Base-by-base conservation (phyloP, 2,888 invertebrate species). In the Drosophila quinaria region DNA sequence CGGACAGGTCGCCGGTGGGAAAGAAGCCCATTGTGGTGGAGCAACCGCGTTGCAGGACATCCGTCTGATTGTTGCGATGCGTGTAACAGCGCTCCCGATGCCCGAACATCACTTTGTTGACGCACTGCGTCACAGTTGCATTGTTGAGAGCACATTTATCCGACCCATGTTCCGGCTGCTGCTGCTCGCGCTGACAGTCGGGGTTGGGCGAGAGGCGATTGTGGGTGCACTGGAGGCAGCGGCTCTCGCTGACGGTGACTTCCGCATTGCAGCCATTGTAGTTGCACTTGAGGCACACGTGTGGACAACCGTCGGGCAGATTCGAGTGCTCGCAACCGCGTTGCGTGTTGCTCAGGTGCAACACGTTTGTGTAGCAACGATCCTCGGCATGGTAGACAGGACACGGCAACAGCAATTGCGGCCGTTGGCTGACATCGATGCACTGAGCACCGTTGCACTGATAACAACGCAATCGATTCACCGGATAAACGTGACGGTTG, bases 251-350 rank as follows among this genome's bases (percentile, higher is more conserved):
- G 6, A 91, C 62, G 0, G 90, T 91, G 8, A 52, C 44, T 62
- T 90, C 84, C 3, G 78, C 73, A 33, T 91, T 91, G 72, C 92
- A 91, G 1, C 90, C 90, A 35, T 87, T 81, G 46, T 85, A 88
- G 75, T 91, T 90, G 80, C 91, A 91, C 68, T 90, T 91, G 17
- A 90, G 73, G 67, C 91, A 91, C 0, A 89, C 81, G 31, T 90
- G 81, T 2, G 78, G 76, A 62, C 91, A 91, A 4, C 42, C 68
- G 0, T 3, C 31, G 1, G 89, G 81, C 9, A 90, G 64, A 60
- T 90, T 81, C 0, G 89, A 74, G 5, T 83, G 56, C 70, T 89
- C 91, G 44, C 92, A 91, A 5, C 92, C 91, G 0, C 91, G 78
- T 35, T 72, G 75, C 4, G 90, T 90, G 41, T 87, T 88, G 19